Evolutionary conservation across 2,888 invertebrate species (phyloP), one percentile per base, ranked within the genome.

Genomic region (Drosophila tripunctata): DNA sequence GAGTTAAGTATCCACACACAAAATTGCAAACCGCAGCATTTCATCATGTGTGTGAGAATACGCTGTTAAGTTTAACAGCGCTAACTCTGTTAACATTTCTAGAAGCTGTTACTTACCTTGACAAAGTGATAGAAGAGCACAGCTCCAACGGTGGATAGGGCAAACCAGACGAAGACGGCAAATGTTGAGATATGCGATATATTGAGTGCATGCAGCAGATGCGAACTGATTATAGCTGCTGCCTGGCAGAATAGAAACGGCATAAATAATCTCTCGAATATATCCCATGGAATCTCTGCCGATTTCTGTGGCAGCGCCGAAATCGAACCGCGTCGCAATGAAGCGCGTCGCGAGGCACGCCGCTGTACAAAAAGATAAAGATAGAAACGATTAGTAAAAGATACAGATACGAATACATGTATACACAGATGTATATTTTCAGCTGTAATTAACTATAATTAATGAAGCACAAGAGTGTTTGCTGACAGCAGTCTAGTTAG

Each of bases 51-150:
- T n/a, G n/a, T n/a, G n/a, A n/a, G n/a, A n/a, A n/a, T n/a, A n/a
- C n/a, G n/a, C n/a, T n/a, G n/a, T n/a, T n/a, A n/a, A n/a, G n/a
- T n/a, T n/a, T n/a, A n/a, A n/a, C n/a, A n/a, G n/a, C n/a, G n/a
- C 15, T 36, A 40, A 1, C 15, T n/a, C 6, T 12, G 4, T 5
- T 1, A 24, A 19, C 14, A 10, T 40, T 24, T 7, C 4, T 30
- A 6, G 12, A 43, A 30, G 35, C 35, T 44, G 10, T 5, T 14
- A 90, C 92, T 93, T 92, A 96, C 96, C 95, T 96, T 96, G 45
- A 96, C 92, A 89, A 96, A 96, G 88, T 96, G 96, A 91, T 96
- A 96, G 91, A 96, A 96, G 91, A 96, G 93, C 7, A 96, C 94
- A 2, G 95, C 94, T 21, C 95, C 95, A 67, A 95, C 93, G 63